A percentile compares a stretch with the other conserved stretches of the same genome.
Evolutionary conservation across 2,797 vertebrate genomes (phyloP).

Genomic region (Rhadinocentrus ornatus): DNA sequence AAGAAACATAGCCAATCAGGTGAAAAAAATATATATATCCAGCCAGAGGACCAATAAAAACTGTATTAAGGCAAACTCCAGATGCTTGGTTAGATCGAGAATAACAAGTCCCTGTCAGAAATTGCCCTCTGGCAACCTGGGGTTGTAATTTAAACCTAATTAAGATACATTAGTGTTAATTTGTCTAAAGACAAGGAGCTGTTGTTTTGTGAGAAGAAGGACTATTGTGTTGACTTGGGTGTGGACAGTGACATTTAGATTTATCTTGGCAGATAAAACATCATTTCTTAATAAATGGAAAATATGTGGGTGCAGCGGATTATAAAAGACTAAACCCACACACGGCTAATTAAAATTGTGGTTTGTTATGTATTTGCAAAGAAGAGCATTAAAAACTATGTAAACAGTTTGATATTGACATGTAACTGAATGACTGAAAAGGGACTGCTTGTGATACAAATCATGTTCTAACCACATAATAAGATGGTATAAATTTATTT

Average conservation of each 20-base stretch:
- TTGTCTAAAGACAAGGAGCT: constrained; percentile 75
- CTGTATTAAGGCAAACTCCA: constrained; percentile 58
- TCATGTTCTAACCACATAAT: constrained; percentile 68
- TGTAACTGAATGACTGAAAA: constrained; percentile 35
- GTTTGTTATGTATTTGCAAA: constrained; percentile 33
- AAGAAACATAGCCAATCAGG: constrained; percentile 56
- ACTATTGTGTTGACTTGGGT: constrained; percentile 60
- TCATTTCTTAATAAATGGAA: constrained; percentile 58
- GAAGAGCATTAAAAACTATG: constrained; percentile 14
- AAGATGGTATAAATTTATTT: constrained; percentile 54
- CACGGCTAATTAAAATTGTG: constrained; percentile 28
- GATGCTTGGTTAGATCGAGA: constrained; percentile 56
- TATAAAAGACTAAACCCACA: constrained; percentile 26
- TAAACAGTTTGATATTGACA: constrained; percentile 48
- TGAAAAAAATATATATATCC: constrained; percentile 34
- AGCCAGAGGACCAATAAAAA: constrained; percentile 51
- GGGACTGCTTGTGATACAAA: constrained; percentile 52
- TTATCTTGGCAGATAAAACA: constrained; percentile 66
- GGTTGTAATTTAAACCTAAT: constrained; percentile 73
- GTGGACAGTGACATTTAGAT: constrained; percentile 55
- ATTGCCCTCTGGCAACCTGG: constrained; percentile 42
- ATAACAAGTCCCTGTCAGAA: constrained; percentile 67
- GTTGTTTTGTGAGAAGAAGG: constrained; percentile 67
- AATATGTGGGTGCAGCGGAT: constrained; percentile 34
- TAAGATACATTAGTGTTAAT: constrained; percentile 71